phyloP scores from a whole-genome alignment of 2,888 invertebrate genomes.

The Cacoxenus indagator region DNA sequence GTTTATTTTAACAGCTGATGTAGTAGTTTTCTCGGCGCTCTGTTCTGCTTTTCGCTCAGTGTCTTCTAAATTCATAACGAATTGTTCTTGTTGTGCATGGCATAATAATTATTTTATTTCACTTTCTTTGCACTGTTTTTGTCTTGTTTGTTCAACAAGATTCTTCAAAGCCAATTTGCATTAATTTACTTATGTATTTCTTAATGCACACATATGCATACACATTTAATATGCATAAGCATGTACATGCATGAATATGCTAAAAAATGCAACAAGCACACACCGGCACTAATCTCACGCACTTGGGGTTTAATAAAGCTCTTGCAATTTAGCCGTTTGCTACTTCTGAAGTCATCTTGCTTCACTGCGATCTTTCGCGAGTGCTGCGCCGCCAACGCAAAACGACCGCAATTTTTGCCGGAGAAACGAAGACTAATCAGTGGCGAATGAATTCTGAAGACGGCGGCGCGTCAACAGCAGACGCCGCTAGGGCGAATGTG shows the following conservation, averaged over 20 bases:
- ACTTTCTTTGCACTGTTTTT: neutral
- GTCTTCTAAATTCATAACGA: neutral
- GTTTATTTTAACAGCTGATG: conserved; percentile 18
- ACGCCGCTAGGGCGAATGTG: neutral
- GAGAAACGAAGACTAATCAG: neutral
- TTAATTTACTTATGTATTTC: too few species aligned
- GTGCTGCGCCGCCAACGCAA: neutral
- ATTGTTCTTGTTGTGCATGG: neutral
- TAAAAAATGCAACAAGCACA: too few species aligned
- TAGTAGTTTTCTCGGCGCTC: conserved; percentile 1
- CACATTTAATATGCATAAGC: too few species aligned
- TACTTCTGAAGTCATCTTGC: too few species aligned
- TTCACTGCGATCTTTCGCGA: too few species aligned
- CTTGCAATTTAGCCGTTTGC: too few species aligned
- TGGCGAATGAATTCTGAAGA: neutral
- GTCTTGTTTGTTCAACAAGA: neutral
- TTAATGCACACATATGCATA: too few species aligned
- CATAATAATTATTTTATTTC: conserved; percentile 2
- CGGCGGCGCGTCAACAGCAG: neutral
- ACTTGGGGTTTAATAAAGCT: too few species aligned
- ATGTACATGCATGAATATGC: too few species aligned
- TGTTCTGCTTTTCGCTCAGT: neutral
- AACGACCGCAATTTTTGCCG: neutral
- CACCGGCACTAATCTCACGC: too few species aligned
- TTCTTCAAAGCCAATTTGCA: too few species aligned